A percentile compares a stretch with the other conserved stretches of the same genome.
Conservation (phyloP, 2,113 vertebrate species). For the Equus przewalskii region DNA sequence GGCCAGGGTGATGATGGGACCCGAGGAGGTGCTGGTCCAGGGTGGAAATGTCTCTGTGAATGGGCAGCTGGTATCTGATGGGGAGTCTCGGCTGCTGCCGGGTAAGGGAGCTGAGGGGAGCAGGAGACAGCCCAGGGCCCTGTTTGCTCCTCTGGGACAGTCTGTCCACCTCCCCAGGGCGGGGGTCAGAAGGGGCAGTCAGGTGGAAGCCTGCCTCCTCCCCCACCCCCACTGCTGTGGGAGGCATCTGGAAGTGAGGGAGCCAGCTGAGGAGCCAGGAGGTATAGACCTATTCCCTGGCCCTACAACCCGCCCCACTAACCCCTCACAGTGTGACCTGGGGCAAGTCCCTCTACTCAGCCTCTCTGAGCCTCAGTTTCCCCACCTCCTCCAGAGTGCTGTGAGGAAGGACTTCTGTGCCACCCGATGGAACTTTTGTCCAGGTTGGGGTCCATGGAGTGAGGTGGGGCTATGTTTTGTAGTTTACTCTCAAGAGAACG, state of each 20-base stretch:
- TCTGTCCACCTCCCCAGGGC: accelerated
- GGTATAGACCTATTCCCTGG: background rate
- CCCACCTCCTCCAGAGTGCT: background rate
- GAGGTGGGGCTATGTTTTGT: background rate
- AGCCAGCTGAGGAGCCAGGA: background rate
- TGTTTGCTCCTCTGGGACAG: background rate
- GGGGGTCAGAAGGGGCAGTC: background rate
- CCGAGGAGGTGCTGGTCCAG: slow-evolving; percentile 87
- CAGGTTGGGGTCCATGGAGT: background rate
- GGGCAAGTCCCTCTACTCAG: background rate
- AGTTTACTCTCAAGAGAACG: background rate
- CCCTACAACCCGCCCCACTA: background rate
- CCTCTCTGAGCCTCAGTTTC: background rate
- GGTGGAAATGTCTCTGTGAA: slow-evolving; percentile 90
- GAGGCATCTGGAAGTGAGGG: background rate
- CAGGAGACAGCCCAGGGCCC: background rate
- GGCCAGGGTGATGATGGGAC: slow-evolving; percentile 91
- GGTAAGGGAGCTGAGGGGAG: slow-evolving; percentile 83
- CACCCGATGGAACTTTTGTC: background rate
- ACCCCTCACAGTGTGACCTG: background rate
- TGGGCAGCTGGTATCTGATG: slow-evolving; percentile 78
- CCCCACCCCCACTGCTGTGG: background rate
- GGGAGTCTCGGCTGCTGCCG: slow-evolving; percentile 89
- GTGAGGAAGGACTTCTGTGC: background rate
- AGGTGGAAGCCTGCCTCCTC: background rate